These are phyloP conservation scores for Leuciscus idus DNA, from an alignment of 2,113 vertebrate species.

Conservation along the genomic window DNA sequence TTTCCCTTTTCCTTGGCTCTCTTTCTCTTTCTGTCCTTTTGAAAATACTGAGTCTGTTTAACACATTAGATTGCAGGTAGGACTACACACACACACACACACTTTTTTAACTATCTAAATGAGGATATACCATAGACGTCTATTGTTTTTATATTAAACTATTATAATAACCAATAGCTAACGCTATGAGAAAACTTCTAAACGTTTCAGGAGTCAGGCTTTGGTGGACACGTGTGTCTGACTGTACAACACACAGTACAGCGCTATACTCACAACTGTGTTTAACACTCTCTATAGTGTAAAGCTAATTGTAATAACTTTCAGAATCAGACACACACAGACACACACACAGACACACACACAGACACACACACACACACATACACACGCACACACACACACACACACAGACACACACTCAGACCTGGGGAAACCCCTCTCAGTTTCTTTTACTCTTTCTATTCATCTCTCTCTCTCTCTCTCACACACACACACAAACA, in stretches of 20 bases:
- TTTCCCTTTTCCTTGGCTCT: slow-evolving; percentile 28
- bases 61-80: slow-evolving; percentile 23
- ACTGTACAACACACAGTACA: too few species aligned
- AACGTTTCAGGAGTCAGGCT: too few species aligned
- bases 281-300: background rate
- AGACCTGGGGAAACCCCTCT: slow-evolving; percentile 35
- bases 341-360: background rate
- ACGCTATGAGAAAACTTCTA: too few species aligned
- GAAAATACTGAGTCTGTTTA: slow-evolving; percentile 21
- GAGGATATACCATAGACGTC: background rate
- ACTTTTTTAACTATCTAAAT: background rate
- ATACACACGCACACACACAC: too few species aligned
- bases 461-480: background rate
- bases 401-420: background rate
- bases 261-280: background rate
- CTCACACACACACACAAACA: too few species aligned
- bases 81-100: background rate
- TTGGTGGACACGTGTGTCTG: background rate
- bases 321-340: background rate
- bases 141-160: background rate
- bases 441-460: background rate
- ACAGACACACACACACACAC: too few species aligned
- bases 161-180: too few species aligned
- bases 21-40: slow-evolving; percentile 17
- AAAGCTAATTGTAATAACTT: background rate